Evolutionary conservation across 2,797 vertebrate species (phyloP), one percentile per base, ranked within the genome.

Genomic region (Alfaro cultratus): DNA sequence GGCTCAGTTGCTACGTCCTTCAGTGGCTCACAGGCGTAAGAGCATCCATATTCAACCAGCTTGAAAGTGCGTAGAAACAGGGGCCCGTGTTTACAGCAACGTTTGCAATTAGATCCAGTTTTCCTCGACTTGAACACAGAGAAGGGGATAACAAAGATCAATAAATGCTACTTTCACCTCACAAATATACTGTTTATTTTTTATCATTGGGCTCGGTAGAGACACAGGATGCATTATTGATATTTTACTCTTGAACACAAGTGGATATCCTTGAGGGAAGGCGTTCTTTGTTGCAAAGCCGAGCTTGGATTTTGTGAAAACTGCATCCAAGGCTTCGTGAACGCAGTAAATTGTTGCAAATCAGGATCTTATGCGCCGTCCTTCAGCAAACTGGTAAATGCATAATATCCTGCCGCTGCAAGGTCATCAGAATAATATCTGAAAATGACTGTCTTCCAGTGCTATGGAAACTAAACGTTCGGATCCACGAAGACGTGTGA

Each of bases 221-320:
- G 83, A 81, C 76, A 91, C 73, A 90, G 75, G 80, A 89, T 87
- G 70, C 70, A 85, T 83, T 91, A 93, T 93, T 92, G 93, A 93
- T 94, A 84, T 87, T 45, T 85, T 79, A 90, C 82, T 91, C 80
- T 78, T 78, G 45, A 87, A 92, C 85, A 87, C 71, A 12, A 80
- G 80, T 78, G 76, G 73, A 83, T 86, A 91, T 90, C 89, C 86
- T 87, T 88, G 81, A 89, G 81, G 82, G 87, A 84, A 79, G 88
- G 70, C 82, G 83, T 84, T 85, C 83, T 87, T 89, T 86, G 75
- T 81, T 83, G 74, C 80, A 73, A n/a, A 82, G 64, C 80, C n/a
- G 41, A 84, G 82, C 64, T 79, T 55, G 67, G 67, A 76, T 86
- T 83, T 75, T 34, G 73, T 77, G 60, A 83, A 78, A 49, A 51